phyloP scores from a whole-genome alignment of 2,797 vertebrate genomes.

The Halcyon badia region DNA sequence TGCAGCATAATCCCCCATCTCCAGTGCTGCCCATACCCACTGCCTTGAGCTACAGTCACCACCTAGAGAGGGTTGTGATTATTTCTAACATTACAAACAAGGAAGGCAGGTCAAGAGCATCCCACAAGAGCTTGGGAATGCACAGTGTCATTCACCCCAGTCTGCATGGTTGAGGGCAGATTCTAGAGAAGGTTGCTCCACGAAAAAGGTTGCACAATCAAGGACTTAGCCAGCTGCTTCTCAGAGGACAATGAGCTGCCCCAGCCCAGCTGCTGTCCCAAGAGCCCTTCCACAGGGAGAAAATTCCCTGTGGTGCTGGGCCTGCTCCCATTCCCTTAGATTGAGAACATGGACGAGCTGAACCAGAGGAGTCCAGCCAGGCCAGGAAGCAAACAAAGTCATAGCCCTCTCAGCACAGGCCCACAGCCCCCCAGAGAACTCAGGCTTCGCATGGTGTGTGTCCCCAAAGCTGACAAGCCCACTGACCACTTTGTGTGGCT shows the following conservation, averaged over 20 bases:
- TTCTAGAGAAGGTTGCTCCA: not conserved
- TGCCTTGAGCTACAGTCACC: not conserved
- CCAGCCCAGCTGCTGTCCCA: not conserved
- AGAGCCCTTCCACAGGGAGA: not conserved
- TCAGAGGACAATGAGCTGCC: not conserved
- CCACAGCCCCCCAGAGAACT: not conserved
- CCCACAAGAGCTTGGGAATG: not conserved
- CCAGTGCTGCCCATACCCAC: rapidly evolving
- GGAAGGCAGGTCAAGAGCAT: not conserved
- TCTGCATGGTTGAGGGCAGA: not conserved
- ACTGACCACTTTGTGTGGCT: rapidly evolving
- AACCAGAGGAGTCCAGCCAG: not conserved
- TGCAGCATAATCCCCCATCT: not conserved
- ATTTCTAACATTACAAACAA: rapidly evolving
- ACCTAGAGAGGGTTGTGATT: not conserved
- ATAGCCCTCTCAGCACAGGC: not conserved
- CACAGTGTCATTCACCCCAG: rapidly evolving
- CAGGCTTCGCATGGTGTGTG: not conserved
- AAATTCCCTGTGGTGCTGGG: rapidly evolving
- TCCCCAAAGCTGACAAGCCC: not conserved
- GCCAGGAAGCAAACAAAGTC: not conserved
- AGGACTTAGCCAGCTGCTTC: not conserved
- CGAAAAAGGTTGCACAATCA: not conserved
- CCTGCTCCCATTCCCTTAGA: not conserved
- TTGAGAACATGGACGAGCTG: not conserved